phyloP scores from a whole-genome alignment of 1,140 invertebrate genomes.

The Bilobella aurantiaca region DNA sequence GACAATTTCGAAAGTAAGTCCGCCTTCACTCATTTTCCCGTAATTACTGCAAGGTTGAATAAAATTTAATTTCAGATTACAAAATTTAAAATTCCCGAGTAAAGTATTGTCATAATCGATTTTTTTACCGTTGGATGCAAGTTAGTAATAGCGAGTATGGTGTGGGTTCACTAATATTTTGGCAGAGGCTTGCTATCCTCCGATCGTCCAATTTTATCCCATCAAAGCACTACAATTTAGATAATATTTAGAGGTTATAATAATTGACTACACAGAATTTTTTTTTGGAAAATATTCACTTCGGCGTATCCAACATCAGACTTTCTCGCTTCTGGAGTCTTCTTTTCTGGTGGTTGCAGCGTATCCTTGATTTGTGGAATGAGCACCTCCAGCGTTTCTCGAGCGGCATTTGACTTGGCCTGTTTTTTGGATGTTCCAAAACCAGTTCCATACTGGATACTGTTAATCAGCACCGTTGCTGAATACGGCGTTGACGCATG shows the following conservation, averaged over 20 bases:
- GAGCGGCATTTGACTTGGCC: slow-evolving; percentile 85
- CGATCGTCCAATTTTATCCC: slow-evolving; percentile 87
- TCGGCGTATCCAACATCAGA: neutral
- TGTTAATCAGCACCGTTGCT: slow-evolving; percentile 81
- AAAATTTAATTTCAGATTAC: neutral
- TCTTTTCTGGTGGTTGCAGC: slow-evolving; percentile 2
- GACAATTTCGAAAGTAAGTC: slow-evolving; percentile 78
- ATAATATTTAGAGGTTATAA: slow-evolving; percentile 15
- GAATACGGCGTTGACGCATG: slow-evolving; percentile 87
- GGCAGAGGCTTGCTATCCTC: slow-evolving; percentile 82
- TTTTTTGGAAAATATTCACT: neutral
- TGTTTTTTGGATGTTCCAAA: slow-evolving; percentile 89
- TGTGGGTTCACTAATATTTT: slow-evolving; percentile 85
- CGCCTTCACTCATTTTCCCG: slow-evolving; percentile 67
- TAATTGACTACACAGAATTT: slow-evolving; percentile 3
- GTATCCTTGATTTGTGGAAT: slow-evolving; percentile 84
- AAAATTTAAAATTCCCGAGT: too few species aligned
- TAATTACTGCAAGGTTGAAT: slow-evolving; percentile 55
- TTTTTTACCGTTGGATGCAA: slow-evolving; percentile 66
- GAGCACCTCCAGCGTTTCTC: slow-evolving; percentile 77
- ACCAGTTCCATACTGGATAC: slow-evolving; percentile 82
- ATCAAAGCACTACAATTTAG: slow-evolving; percentile 70
- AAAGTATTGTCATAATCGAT: too few species aligned
- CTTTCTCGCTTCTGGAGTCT: neutral
- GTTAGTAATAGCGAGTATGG: slow-evolving; percentile 87